These are phyloP conservation scores for Irena cyanogastra DNA, from an alignment of 2,113 vertebrate genomes.

Conservation along the genomic window DNA sequence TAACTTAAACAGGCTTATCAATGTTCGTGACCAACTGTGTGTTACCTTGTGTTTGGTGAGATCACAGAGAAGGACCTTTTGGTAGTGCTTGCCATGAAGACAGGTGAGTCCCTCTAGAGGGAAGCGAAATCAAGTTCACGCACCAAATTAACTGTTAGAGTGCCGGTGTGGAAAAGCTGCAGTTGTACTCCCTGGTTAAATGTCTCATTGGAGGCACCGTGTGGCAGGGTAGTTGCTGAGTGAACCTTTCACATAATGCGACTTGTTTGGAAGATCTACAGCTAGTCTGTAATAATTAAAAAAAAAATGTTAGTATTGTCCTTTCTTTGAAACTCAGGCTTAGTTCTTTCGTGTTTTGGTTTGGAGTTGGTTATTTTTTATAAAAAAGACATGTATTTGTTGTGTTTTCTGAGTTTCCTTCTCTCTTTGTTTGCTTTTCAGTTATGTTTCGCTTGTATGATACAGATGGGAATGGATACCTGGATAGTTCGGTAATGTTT, in stretches of 20 bases:
- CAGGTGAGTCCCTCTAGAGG: not conserved
- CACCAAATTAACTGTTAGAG: not conserved
- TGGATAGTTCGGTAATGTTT: conserved; percentile 81
- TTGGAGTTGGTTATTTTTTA: not conserved
- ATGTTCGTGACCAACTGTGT: not conserved
- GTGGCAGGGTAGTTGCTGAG: not conserved
- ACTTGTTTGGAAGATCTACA: not conserved
- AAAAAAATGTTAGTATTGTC: not conserved
- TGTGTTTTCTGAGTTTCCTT: not conserved
- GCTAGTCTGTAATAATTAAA: not conserved
- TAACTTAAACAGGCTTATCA: not conserved
- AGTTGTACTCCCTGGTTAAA: not conserved
- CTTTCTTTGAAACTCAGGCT: not conserved
- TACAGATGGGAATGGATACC: conserved; percentile 81
- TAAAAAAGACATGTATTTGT: not conserved
- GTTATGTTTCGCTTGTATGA: conserved; percentile 88
- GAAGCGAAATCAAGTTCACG: not conserved
- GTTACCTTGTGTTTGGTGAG: not conserved
- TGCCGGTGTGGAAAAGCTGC: not conserved
- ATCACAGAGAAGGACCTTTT: not conserved
- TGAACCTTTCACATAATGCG: not conserved
- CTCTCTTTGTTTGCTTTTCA: conserved; percentile 44
- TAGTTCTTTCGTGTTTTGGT: not conserved
- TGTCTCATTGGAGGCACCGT: accelerated
- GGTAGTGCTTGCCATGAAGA: not conserved